These are phyloP conservation scores for Spermophilus dauricus DNA, from an alignment of 2,113 vertebrate genomes.

Conservation along the genomic window DNA sequence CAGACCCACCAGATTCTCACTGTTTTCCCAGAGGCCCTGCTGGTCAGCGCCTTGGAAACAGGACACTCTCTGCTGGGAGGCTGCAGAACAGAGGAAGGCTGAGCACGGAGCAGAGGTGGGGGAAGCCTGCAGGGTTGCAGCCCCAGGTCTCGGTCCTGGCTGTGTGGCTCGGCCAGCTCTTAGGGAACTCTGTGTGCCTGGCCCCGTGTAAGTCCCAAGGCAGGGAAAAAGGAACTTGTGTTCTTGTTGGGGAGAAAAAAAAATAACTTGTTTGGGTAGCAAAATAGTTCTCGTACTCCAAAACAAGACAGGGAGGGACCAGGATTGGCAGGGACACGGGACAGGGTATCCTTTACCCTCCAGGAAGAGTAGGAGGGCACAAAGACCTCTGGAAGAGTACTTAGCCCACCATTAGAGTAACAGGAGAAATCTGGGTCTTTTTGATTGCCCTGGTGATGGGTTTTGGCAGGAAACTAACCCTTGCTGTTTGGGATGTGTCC, in stretches of 20 bases:
- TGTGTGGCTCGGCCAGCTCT: neutral
- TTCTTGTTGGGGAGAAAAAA: neutral
- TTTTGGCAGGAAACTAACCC: neutral
- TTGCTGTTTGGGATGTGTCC: neutral
- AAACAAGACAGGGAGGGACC: neutral
- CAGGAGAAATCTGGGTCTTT: neutral
- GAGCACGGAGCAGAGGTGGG: neutral
- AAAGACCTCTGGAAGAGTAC: conserved; percentile 7
- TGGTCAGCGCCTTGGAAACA: neutral
- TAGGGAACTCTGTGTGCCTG: neutral
- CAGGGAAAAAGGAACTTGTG: neutral
- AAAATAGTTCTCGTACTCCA: neutral
- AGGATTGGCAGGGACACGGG: neutral
- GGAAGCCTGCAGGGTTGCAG: neutral
- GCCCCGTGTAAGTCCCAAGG: neutral
- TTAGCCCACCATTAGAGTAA: neutral
- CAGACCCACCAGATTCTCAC: neutral
- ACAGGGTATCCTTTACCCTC: neutral
- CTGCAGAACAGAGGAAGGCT: rapidly evolving
- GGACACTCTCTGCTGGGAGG: neutral
- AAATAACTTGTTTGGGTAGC: neutral
- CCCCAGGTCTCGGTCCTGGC: no score
- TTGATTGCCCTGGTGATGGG: neutral
- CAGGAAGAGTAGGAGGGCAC: neutral
- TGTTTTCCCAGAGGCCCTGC: neutral